These are phyloP conservation scores for Andrena haemorrhoa DNA, from an alignment of 2,888 invertebrate species.

Conservation along the genomic window DNA sequence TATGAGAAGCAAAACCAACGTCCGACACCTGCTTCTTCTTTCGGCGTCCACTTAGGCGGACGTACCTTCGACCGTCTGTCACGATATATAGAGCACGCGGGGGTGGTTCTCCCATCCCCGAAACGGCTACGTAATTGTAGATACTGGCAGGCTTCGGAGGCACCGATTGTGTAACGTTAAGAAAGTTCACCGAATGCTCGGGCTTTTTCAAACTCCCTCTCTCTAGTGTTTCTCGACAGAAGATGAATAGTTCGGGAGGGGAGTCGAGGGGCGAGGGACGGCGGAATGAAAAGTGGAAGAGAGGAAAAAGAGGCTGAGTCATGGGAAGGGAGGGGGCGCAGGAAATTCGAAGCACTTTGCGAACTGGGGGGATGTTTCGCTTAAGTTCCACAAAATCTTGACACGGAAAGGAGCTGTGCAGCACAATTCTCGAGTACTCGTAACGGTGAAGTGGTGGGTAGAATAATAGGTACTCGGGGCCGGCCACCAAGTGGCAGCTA, in stretches of 20 bases:
- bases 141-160: too few relatives aligned
- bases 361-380: conserved; percentile 41
- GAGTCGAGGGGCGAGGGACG: too few relatives aligned
- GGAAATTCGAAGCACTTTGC: conserved; percentile 42
- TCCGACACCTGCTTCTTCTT: conserved; percentile 15
- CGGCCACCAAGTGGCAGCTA: conserved; percentile 48
- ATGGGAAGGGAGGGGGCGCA: background rate
- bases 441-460: conserved; percentile 43
- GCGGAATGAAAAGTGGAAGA: background rate
- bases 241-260: background rate
- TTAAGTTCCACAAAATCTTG: conserved; percentile 57
- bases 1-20: conserved; percentile 21
- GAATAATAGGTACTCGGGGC: conserved; percentile 60
- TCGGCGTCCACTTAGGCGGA: background rate
- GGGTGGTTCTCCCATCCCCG: background rate
- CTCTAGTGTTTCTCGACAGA: background rate
- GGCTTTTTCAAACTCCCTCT: background rate
- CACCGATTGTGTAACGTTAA: background rate
- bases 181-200: background rate
- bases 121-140: background rate
- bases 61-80: background rate
- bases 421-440: conserved; percentile 60
- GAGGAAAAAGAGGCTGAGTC: background rate
- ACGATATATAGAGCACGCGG: background rate
- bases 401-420: conserved; percentile 58